Percentiles rank a stretch among this genome's conserved stretches.
These are phyloP conservation scores for Ophiodon elongatus DNA, from an alignment of 2,113 vertebrate genomes.

Conservation along the genomic window DNA sequence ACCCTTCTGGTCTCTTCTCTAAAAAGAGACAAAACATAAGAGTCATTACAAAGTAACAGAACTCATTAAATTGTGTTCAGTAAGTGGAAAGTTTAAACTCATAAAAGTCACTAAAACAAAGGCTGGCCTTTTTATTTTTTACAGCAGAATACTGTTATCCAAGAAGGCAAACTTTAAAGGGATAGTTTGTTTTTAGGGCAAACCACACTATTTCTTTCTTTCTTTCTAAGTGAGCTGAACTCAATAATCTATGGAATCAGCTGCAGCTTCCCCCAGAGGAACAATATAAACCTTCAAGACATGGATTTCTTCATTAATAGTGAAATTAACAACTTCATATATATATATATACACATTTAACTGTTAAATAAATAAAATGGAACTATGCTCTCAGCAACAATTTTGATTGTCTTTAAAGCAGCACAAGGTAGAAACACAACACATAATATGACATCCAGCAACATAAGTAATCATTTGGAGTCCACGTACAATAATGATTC, in stretches of 20 bases:
- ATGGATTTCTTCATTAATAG: not conserved
- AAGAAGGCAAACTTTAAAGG: not conserved
- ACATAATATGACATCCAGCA: not conserved
- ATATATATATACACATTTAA: not conserved
- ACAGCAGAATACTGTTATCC: constrained; percentile 22
- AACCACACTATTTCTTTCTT: not conserved
- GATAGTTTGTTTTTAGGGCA: not conserved
- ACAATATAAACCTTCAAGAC: not conserved
- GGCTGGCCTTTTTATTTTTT: constrained; percentile 17
- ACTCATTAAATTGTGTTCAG: not conserved
- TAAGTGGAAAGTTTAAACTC: constrained; percentile 59
- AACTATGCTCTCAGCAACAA: not conserved
- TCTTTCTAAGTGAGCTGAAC: not conserved
- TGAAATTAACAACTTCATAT: not conserved
- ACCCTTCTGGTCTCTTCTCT: constrained; percentile 28
- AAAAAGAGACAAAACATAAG: constrained; percentile 19
- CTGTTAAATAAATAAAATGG: not conserved
- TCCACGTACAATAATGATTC: not conserved
- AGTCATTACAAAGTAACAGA: constrained; percentile 21
- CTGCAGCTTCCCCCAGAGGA: too few species aligned
- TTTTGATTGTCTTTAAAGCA: not conserved
- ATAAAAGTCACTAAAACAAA: not conserved
- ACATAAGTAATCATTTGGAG: not conserved
- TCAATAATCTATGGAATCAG: not conserved
- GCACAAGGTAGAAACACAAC: not conserved